Evolutionary conservation across 2,797 vertebrate species (phyloP).

Genomic region (Anomalospiza imberbis): DNA sequence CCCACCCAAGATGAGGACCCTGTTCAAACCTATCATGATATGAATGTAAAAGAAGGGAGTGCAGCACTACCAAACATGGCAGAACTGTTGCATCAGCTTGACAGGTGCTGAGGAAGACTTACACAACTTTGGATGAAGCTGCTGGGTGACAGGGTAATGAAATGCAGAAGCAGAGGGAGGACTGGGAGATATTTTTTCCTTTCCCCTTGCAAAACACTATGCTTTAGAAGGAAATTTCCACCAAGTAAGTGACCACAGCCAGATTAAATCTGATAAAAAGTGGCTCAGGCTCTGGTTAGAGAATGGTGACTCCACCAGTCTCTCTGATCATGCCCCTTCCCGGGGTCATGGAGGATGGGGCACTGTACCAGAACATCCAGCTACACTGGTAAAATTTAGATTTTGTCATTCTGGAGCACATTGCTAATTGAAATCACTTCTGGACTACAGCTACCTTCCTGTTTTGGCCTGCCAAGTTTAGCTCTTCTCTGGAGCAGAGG

Average conservation of each 20-base stretch:
- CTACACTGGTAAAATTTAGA: background rate
- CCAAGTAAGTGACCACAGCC: background rate
- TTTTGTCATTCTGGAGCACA: background rate
- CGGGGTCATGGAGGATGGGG: rapidly evolving
- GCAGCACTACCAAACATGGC: background rate
- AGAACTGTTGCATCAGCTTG: background rate
- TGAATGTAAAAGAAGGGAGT: background rate
- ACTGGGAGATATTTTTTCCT: background rate
- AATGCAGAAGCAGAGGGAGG: background rate
- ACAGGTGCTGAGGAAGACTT: background rate
- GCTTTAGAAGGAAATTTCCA: background rate
- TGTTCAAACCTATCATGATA: background rate
- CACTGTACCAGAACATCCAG: background rate
- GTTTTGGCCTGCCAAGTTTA: background rate
- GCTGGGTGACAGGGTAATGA: background rate
- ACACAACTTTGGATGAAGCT: background rate
- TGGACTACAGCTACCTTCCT: background rate
- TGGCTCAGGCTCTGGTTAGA: background rate
- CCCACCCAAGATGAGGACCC: background rate
- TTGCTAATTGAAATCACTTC: background rate
- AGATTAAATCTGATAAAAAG: background rate
- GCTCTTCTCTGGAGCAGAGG: background rate
- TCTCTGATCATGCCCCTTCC: background rate
- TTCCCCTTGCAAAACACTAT: background rate
- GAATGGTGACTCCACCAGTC: background rate